These are phyloP conservation scores for Epizoanthus illoricatus DNA, from an alignment of 92 coral and sea anemone genomes.

Conservation along the genomic window DNA sequence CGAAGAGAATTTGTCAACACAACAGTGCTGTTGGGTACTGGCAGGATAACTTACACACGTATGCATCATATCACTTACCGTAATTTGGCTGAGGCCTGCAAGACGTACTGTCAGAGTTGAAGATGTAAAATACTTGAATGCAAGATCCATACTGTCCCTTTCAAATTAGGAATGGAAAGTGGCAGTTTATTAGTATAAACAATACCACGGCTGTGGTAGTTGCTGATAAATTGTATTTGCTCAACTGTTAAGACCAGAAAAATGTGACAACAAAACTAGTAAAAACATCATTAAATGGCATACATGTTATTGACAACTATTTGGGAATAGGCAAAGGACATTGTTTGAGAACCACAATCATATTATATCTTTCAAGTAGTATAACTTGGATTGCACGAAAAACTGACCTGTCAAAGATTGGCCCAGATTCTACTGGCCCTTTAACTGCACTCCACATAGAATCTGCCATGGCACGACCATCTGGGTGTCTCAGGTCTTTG, in stretches of 20 bases:
- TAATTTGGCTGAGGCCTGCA: conserved; percentile 95
- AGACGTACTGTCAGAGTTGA: conserved; percentile 94
- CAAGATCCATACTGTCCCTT: conserved; percentile 96
- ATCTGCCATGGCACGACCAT: conserved; percentile 95
- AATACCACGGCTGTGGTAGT: too few relatives aligned
- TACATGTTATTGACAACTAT: neutral
- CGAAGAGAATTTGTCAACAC: neutral
- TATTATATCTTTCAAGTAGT: neutral
- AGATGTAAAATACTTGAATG: conserved; percentile 94
- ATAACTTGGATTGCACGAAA: neutral
- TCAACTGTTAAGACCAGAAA: too few relatives aligned
- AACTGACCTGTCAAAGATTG: conserved; percentile 86
- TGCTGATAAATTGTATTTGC: too few relatives aligned
- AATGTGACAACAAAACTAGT: too few relatives aligned
- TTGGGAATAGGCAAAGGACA: too few relatives aligned
- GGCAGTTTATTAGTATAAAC: neutral
- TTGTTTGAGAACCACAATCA: neutral
- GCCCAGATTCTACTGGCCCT: conserved; percentile 94
- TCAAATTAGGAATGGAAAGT: conserved; percentile 1
- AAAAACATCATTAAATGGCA: too few relatives aligned
- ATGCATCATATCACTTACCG: conserved; percentile 68
- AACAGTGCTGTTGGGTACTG: neutral
- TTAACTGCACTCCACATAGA: conserved; percentile 99
- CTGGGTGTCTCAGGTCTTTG: conserved; percentile 90
- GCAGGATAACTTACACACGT: too few relatives aligned